Evolutionary conservation across 37 sponge, comb jelly and placozoan species (phyloP).

Genomic region (Halisarca cf. caerulea): DNA sequence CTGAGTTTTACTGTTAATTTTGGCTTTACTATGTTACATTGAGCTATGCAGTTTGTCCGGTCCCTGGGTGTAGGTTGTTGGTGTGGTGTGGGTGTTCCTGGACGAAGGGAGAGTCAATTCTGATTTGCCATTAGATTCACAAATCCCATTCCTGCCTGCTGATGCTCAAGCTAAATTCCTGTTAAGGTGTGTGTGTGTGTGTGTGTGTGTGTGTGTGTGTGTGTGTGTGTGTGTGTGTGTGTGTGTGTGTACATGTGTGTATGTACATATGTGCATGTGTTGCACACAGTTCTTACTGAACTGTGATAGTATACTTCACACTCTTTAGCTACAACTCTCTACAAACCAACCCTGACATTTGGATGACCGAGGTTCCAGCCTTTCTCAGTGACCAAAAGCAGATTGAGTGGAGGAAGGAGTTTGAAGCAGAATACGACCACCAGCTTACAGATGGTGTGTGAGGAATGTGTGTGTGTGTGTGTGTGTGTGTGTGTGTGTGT

Average conservation of each 20-base stretch:
- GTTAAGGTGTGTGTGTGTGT: background rate
- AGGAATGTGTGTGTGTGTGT: background rate
- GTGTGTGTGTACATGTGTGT: conserved; percentile 28
- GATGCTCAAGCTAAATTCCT: too few relatives aligned
- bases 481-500: too few relatives aligned
- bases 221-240: background rate
- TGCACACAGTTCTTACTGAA: background rate
- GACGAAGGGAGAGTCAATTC: conserved; percentile 30
- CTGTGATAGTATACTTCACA: background rate
- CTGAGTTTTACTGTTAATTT: background rate
- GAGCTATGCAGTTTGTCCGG: background rate
- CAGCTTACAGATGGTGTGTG: background rate
- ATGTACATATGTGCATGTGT: background rate
- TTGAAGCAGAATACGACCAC: conserved; percentile 14
- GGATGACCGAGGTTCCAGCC: conserved; percentile 3
- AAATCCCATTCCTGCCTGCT: too few relatives aligned
- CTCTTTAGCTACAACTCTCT: background rate
- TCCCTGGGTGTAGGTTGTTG: conserved; percentile 23
- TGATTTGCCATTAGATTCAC: background rate
- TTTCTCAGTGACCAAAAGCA: background rate
- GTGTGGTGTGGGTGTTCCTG: conserved; percentile 56
- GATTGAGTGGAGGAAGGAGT: background rate
- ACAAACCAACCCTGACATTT: background rate
- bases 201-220: background rate
- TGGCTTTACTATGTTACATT: background rate